These are phyloP conservation scores for Siphamia tubifer DNA, from an alignment of 2,113 vertebrate species.

Conservation along the genomic window DNA sequence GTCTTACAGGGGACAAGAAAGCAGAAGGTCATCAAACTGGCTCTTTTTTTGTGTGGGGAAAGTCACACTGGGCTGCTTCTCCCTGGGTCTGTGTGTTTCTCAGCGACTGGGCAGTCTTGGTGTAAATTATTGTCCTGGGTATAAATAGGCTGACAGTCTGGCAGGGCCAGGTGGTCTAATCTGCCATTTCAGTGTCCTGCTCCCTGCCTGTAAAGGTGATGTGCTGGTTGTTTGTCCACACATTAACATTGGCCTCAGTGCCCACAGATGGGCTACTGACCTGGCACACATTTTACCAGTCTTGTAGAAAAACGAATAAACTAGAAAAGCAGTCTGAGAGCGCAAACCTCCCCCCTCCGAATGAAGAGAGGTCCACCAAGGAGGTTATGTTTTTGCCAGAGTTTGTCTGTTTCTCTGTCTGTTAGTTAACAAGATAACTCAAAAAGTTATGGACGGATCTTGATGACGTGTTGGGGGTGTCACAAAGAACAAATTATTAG, in stretches of 20 bases:
- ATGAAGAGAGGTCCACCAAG: no score
- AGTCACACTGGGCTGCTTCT: constrained; percentile 15
- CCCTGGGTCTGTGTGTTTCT: constrained; percentile 10
- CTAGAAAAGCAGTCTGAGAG: no score
- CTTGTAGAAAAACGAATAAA: constrained; percentile 13
- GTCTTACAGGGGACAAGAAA: neutral
- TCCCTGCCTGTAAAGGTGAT: constrained; percentile 18
- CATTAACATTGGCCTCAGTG: constrained; percentile 34
- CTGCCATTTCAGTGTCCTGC: constrained; percentile 60
- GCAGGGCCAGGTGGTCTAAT: constrained; percentile 74
- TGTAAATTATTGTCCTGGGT: constrained; percentile 71
- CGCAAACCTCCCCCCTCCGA: no score
- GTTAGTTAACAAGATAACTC: no score
- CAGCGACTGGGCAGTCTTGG: constrained; percentile 18
- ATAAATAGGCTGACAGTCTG: constrained; percentile 77
- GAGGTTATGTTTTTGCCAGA: no score
- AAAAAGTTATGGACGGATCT: no score
- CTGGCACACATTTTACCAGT: neutral
- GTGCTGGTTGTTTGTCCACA: constrained; percentile 34
- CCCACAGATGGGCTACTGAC: constrained; percentile 14
- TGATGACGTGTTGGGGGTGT: no score
- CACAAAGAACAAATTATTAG: no score
- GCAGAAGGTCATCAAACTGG: constrained; percentile 12
- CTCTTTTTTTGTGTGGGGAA: neutral
- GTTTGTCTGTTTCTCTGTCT: no score